Evolutionary conservation across 2,113 vertebrate species (phyloP), one percentile per base, ranked within the genome.

Genomic region (Rhabdomys dilectus): DNA sequence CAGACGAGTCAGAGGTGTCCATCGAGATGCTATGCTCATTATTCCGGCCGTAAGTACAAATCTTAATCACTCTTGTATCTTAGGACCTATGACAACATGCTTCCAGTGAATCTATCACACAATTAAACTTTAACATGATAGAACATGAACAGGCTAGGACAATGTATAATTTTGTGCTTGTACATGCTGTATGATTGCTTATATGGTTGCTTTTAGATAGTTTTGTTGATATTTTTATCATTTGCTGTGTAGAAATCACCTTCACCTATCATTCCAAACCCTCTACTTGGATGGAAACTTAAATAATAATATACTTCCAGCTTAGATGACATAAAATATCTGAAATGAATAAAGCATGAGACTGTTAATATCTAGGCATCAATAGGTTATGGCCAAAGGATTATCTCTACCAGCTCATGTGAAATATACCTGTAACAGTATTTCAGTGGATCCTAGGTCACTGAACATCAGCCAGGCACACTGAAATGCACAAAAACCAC

Each of bases 211-310:
- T 85, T 68, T 91, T 58, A 89, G 53, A 95, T 36, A 53, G 2
- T 36, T 86, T 68, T 75, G 2, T 88, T 92, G 34, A 19, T 72
- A 91, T 90, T 45, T 76, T 42, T 89, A 68, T 13, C 77, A 13
- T 51, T 60, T 73, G 48, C 19, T 88, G n/a, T 68, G 4, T 84
- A 42, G 0, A 22, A 39, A 60, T 93, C 12, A 68, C 11, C 26
- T 92, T 94, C 48, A 92, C 82, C 1, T 31, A 19, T 88, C 51
- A 81, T 42, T 92, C 26, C 88, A 91, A 94, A 95, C 72, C 34
- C 7, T 39, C 6, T 64, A 2, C 85, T 76, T 66, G 60, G 78
- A 60, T 75, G 31, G 60, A 82, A 94, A 84, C 0, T n/a, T 72
- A 82, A 51, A 64, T 45, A 13, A 29, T 62, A 94, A 77, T 64